Base-by-base conservation (phyloP, 2,113 vertebrate genomes). In the Sinocyclocheilus grahami region DNA sequence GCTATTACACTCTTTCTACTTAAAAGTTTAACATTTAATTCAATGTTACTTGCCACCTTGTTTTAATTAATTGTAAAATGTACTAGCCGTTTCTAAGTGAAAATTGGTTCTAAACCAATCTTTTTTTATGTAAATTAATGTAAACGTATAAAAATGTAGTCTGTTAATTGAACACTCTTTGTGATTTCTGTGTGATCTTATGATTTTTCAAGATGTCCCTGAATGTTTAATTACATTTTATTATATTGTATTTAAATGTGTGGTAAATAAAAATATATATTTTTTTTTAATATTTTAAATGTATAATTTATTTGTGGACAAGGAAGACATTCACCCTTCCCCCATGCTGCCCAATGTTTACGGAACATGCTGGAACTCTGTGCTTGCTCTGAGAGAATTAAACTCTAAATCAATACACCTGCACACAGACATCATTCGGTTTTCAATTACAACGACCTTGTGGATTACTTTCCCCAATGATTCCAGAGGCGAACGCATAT, bases 361-460 rank as follows among this genome's bases (percentile, higher is more conserved):
- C 24, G 12, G 39, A 72, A 69, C 69, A 74, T 86, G 53, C 71
- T 83, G 51, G 63, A 65, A 55, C 72, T 65, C 22, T 84, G 60
- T 24, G n/a, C 13, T 87, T 74, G 37, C 30, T 87, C 63, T 48
- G 39, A 74, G 81, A 83, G 80, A 77, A 65, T 60, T 78, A 20
- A 87, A 48, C 75, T 75, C 46, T 69, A 78, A 87, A 82, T 86
- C 67, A 81, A 75, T 65, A 62, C 22, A 55, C 67, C 67, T 86
- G 75, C 84, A 65, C 63, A n/a, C 46, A 78, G 62, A 78, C 55
- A 74, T 60, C 69, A 60, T 51, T 72, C 24, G 46, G 67, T 71
- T 75, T 60, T 86, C 39, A 37, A 58, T 74, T 60, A 81, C 65
- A 80, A 39, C 10, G 51, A 75, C 51, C 78, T 71, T 86, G 78